phyloP scores from a whole-genome alignment of 1,140 invertebrate genomes.

The Mercenaria mercenaria region DNA sequence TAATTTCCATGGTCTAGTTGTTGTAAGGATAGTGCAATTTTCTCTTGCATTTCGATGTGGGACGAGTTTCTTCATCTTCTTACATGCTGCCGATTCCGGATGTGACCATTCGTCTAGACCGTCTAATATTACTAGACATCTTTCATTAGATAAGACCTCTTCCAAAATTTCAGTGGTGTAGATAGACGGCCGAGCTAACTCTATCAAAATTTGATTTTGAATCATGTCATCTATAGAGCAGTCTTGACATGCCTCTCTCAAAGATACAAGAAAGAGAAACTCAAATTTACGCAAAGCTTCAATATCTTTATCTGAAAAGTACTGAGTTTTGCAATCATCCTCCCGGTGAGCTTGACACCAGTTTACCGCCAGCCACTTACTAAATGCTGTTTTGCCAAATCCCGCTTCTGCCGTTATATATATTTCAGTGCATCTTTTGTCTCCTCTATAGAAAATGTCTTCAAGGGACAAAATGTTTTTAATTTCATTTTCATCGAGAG shows the following conservation, averaged over 20 bases:
- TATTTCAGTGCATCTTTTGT: constrained; percentile 12
- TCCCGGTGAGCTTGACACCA: neutral
- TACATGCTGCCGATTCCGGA: neutral
- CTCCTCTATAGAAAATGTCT: neutral
- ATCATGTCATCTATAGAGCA: constrained; percentile 1
- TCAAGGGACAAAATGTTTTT: neutral
- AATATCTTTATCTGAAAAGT: neutral
- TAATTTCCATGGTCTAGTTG: too few relatives aligned
- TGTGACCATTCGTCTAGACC: constrained; percentile 18
- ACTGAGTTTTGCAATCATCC: neutral
- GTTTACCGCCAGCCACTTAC: neutral
- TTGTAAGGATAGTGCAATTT: too few relatives aligned
- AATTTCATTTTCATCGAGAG: neutral
- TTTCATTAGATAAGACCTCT: neutral
- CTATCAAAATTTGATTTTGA: neutral
- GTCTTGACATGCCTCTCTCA: neutral
- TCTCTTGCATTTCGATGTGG: neutral
- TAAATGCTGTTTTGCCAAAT: neutral
- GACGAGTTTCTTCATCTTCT: neutral
- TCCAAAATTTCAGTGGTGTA: neutral
- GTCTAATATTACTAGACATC: neutral
- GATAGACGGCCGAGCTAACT: neutral
- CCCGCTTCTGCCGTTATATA: constrained; percentile 8
- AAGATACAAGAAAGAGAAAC: neutral
- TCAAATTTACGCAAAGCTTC: neutral